phyloP scores from a whole-genome alignment of 2,113 vertebrate genomes.

The Menidia beryllina region DNA sequence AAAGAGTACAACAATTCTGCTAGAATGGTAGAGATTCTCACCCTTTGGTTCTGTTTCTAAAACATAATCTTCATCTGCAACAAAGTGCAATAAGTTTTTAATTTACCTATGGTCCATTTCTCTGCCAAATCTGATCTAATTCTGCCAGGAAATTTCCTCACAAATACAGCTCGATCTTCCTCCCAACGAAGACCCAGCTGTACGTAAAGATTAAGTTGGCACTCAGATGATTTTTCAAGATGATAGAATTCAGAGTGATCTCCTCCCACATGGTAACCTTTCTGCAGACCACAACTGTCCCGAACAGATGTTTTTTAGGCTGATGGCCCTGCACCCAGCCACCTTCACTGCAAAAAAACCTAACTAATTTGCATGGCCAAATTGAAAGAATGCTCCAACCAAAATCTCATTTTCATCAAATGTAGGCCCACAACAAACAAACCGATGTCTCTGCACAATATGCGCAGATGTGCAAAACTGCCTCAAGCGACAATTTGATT shows the following conservation, averaged over 20 bases:
- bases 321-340: not conserved
- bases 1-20: too few relatives aligned
- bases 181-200: too few relatives aligned
- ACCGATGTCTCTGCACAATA: not conserved
- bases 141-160: not conserved
- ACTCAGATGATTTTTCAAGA: not conserved
- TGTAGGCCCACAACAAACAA: not conserved
- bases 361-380: not conserved
- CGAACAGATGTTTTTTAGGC: not conserved
- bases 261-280: not conserved
- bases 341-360: not conserved
- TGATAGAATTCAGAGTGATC: not conserved
- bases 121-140: not conserved
- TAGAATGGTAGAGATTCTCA: too few relatives aligned
- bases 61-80: too few relatives aligned
- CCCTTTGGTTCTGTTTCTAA: too few relatives aligned
- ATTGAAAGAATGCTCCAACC: not conserved
- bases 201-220: not conserved
- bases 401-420: not conserved
- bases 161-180: too few relatives aligned
- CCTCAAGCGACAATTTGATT: not conserved
- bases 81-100: too few relatives aligned
- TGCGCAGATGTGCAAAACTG: constrained; percentile 6
- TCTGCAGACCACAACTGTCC: not conserved
- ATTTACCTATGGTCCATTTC: too few relatives aligned